Base-by-base conservation (phyloP, 2,888 invertebrate species). In the Norana najaformis region DNA sequence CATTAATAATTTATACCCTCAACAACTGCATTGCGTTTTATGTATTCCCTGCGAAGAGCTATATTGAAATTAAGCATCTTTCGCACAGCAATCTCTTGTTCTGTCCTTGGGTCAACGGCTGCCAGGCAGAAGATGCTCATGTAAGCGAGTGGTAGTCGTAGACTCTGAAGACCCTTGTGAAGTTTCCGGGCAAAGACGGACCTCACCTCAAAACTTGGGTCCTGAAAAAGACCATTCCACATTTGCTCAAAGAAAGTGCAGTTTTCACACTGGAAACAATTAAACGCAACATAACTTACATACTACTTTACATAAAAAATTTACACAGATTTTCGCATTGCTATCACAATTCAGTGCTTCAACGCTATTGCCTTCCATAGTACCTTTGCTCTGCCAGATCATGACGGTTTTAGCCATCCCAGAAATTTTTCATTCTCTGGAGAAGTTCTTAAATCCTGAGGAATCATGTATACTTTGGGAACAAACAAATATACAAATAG, bases 111-210 rank as follows among this genome's bases (percentile, higher is more conserved):
- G 95, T 99, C 98, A 92, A 97, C 96, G 0, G 98, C 98, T 82
- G 97, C 97, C 90, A 99, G 95, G 69, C 97, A 97, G 95, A 99
- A 98, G 95, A 97, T 97, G 35, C 98, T 98, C 98, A 98, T 98
- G 95, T 98, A 99, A 95, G 99, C 98, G 90, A 99, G 95, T 0
- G 99, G 99, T 92, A 99, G 96, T 94, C 94, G 93, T 90, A 95
- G 92, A 23, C 93, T 92, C 83, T 96, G 96, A 90, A 97, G 95
- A 90, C 98, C 98, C 96, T 98, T 98, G 95, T 99, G 98, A 93
- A 99, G 95, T 95, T 99, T 99, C 88, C 96, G 96, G 14, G 98
- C 97, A 95, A 99, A 98, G 89, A 96, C 96, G 95, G 97, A 97
- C 93, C 98, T 96, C 0, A 99, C 99, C 91, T 95, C 93, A 90